Evolutionary conservation across 2,888 invertebrate genomes (phyloP).

Genomic region (Leptarthrus brevirostris): DNA sequence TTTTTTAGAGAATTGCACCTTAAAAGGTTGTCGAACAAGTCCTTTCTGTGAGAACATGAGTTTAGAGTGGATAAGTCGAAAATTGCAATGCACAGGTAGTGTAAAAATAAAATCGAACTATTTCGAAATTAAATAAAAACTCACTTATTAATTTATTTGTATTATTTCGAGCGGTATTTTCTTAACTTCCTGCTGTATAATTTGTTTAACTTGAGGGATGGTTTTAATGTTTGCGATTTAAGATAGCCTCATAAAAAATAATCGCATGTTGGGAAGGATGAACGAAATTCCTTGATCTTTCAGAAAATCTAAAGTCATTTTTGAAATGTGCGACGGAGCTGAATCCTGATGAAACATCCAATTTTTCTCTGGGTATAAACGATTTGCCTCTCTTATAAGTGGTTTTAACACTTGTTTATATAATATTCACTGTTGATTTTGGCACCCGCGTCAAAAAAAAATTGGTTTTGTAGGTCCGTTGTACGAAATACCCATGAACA

Average conservation of each 20-base stretch:
- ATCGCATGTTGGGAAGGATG: no score
- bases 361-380: neutral
- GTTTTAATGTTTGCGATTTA: no score
- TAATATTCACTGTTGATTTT: neutral
- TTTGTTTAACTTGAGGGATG: no score
- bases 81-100: neutral
- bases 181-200: no score
- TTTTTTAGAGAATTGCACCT: no score
- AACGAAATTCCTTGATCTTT: neutral
- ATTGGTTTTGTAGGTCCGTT: neutral
- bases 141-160: no score
- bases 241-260: no score
- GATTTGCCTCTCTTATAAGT: neutral
- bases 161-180: no score
- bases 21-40: no score
- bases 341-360: neutral
- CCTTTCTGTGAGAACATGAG: no score
- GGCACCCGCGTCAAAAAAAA: neutral
- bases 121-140: neutral
- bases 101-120: neutral
- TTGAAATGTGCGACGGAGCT: neutral
- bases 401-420: neutral
- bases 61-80: no score
- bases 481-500: neutral
- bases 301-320: neutral